Conservation (phyloP, 2,113 vertebrate genomes). For the Passer montanus region DNA sequence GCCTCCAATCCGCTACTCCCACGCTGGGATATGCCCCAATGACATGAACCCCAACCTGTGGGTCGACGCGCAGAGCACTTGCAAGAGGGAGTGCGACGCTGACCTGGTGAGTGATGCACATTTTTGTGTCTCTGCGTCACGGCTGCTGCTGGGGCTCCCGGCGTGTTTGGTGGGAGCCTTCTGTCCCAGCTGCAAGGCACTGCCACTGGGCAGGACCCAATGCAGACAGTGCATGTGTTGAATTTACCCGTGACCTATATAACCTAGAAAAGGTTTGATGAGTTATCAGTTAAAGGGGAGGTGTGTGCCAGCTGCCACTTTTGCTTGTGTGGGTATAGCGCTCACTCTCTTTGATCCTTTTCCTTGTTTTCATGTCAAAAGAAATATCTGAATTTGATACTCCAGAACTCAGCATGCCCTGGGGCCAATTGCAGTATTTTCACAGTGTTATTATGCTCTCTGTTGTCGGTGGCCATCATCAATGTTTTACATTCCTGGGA, state of each 20-base stretch:
- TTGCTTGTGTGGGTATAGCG: not conserved
- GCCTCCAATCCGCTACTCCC: constrained; percentile 82
- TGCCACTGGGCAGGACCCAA: fast-evolving
- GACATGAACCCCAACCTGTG: constrained; percentile 99
- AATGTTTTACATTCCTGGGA: not conserved
- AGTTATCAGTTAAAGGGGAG: not conserved
- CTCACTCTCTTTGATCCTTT: not conserved
- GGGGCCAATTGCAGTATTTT: not conserved
- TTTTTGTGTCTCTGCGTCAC: not conserved
- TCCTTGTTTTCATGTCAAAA: not conserved
- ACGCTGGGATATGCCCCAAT: constrained; percentile 95
- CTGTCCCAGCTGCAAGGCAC: not conserved
- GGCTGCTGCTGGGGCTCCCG: not conserved
- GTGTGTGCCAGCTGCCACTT: not conserved
- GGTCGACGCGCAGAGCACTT: constrained; percentile 99
- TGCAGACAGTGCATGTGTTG: not conserved
- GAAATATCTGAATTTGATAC: not conserved
- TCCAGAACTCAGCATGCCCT: not conserved
- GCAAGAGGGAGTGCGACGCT: constrained; percentile 87
- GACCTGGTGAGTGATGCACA: constrained; percentile 86
- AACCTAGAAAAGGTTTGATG: not conserved
- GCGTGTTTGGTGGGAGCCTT: not conserved
- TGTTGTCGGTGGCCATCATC: not conserved
- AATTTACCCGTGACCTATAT: not conserved
- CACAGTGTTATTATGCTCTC: not conserved